Base-by-base conservation (phyloP, 2,113 vertebrate species). In the Blennius ocellaris region DNA sequence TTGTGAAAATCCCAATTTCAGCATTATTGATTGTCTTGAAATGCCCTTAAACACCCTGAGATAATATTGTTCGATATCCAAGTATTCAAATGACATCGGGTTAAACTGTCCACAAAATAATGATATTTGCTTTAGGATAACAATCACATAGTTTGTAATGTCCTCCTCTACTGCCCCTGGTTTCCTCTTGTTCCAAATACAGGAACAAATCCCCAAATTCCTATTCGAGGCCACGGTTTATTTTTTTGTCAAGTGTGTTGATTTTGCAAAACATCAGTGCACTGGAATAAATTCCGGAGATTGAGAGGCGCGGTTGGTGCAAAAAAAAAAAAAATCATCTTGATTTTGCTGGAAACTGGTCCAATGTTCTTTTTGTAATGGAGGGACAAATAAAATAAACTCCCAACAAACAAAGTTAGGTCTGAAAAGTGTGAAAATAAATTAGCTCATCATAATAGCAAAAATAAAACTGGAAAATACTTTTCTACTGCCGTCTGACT, bases 401-500 rank as follows among this genome's bases (percentile, higher is more conserved):
- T 50, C 10, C 10, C 6, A 17, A 51, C 39, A 69, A 45, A 14
- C 38, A 55, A 12, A 68, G 21, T 62, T 37, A 6, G 1, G 40
- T 66, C 40, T 61, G 11, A 16, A 64, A 48, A 39, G 15, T 8
- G 47, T 30, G 14, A 15, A 60, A 16, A 52, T 45, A 45, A 45
- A 17, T 41, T 15, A 17, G 11, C 14, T 38, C 17, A 21, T 38
- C 17, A 21, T 6, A 39, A 48, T 30, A 12, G 14, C 2, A n/a
- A 11, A 12, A 64, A 50, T 54, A 21, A 30, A 78, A 64, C 12
- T 16, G 15, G 41, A 61, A 56, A 17, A 56, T 40, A 63, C 36
- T 36, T 17, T 57, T 70, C 40, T 40, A 7, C 39, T 50, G 63
- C 50, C 17, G n/a, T 73, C 65, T 50, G 53, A 86, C 38, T 55